Base-by-base conservation (phyloP, 2,888 invertebrate species). In the Cantharis lateralis region DNA sequence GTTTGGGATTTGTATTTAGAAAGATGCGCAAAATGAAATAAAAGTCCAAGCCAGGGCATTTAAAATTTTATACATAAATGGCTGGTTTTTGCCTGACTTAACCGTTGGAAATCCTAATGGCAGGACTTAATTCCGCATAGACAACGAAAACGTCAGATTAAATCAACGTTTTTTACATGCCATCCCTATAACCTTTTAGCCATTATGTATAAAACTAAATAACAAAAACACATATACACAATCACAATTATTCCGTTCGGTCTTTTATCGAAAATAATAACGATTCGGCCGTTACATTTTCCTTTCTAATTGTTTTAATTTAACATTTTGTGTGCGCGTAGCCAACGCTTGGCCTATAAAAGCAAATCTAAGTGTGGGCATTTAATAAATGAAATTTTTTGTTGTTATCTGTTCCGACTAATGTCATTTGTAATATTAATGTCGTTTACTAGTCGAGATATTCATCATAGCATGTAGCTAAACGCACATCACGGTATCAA, bases 101-200 rank as follows among this genome's bases (percentile, higher is more conserved):
- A 62, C 73, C 24, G n/a, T 69, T 73, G 68, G 62, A 32, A 72
- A 73, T 73, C 26, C 68, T 62, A 68, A 68, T 63, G 32, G 70
- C 62, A 28, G 64, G 32, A 32, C 32, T 74, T 70, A 66, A 66
- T 66, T 66, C 64, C 64, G n/a, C 24, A 66, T 24, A 70, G 74
- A 61, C 68, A 62, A 72, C 66, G 68, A 68, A 73, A 69, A 70
- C 74, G 74, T 74, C 70, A 28, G 74, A 74, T 74, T 69, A 66
- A 74, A 74, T 74, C 74, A 64, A 28, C 74, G 64, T 63, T 66
- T 20, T 74, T 70, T 74, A 70, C 74, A 28, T 64, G 64, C 20
- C 64, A 48, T 48, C 48, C 48, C 48, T 48, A 48, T 48, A 48
- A 48, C 48, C n/a, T 48, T 48, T 48, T 48, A 48, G 48, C 48